Evolutionary conservation across 1,140 invertebrate species (phyloP), one percentile per base, ranked within the genome.

Genomic region (Ctenoplectra terminalis): DNA sequence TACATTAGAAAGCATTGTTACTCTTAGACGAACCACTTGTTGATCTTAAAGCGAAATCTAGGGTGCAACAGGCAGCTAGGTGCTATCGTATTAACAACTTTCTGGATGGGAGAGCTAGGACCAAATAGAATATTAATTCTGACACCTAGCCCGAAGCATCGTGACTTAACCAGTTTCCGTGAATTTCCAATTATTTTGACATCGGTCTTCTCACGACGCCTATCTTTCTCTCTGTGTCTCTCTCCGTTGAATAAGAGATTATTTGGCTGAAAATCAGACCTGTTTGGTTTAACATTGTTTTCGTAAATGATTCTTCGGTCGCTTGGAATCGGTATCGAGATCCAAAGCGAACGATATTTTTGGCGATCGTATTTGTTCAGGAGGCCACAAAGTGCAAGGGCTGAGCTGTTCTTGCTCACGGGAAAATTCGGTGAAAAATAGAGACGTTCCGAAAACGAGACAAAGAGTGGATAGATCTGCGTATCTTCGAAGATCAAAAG

Each of bases 21-120:
- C 87, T 52, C 67, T 86, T 82, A 85, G 84, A 87, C 85, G 87
- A 88, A 83, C 87, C 89, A 90, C 90, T 90, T 90, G 90, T 90
- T 90, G 90, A 88, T 81, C 76, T 79, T 83, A 70, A 88, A 83
- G 75, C 73, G 58, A 83, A 87, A 75, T 71, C 70, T 58, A 34
- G 73, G 66, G 75, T 86, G 84, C 85, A 86, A 86, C 79, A 86
- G 85, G 85, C 85, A 61, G 60, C 46, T 64, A 79, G 74, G 29
- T 69, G 72, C 72, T 70, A 79, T 86, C 74, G 85, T 82, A 85
- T 86, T 83, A 86, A 58, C 80, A 86, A 83, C 84, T 83, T 86
- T 85, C 79, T 58, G 61, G 63, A 72, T 73, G 61, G 26, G 54
- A 37, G 66, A 4, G 9, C 13, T 4, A 17, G 58, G 23, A 63